Evolutionary conservation across 2,113 vertebrate genomes (phyloP), one percentile per base, ranked within the genome.

Genomic region (Eidolon helvum): DNA sequence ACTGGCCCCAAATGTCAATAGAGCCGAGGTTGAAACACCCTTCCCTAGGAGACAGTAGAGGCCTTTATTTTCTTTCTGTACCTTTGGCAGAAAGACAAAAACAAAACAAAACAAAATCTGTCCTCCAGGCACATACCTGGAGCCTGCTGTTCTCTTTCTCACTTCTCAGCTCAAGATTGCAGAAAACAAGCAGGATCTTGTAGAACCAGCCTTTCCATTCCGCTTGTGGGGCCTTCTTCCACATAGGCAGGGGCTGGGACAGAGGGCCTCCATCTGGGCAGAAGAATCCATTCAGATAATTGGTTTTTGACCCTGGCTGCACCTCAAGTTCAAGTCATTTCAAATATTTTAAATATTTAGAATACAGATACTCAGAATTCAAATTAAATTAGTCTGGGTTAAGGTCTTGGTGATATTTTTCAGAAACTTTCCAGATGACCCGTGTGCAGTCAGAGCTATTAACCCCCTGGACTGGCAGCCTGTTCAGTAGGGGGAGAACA

Each of bases 21-120:
- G 50, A 18, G n/a, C 22, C 0, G 0, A 84, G 69, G n/a, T 12
- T 43, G 28, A 50, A 38, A 91, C 78, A 24, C 18, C 30, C 65
- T 50, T 7, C 38, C 50, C 30, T 22, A 8, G 12, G 61, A 48
- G n/a, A 77, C 1, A 71, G 53, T 14, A 0, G 57, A 80, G 74
- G 48, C 50, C 45, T 90, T 77, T 61, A 40, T 83, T 87, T 22
- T 72, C 24, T 82, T 72, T 2, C 15, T 2, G 2, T 7, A 33
- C 19, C 43, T 86, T 79, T 79, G 94, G 74, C 84, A 95, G 66
- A 82, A 93, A 95, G 78, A 48, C 69, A 86, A 90, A 83, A 59
- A 72, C 7, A 35, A 53, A 87, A 55, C 35, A 72, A 77, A 94
- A 61, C 61, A 35, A 55, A 86, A 16, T 72, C 89, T 78, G 63